Evolutionary conservation across 92 coral and sea anemone genomes (phyloP).

Genomic region (Scolanthus callimorphus): DNA sequence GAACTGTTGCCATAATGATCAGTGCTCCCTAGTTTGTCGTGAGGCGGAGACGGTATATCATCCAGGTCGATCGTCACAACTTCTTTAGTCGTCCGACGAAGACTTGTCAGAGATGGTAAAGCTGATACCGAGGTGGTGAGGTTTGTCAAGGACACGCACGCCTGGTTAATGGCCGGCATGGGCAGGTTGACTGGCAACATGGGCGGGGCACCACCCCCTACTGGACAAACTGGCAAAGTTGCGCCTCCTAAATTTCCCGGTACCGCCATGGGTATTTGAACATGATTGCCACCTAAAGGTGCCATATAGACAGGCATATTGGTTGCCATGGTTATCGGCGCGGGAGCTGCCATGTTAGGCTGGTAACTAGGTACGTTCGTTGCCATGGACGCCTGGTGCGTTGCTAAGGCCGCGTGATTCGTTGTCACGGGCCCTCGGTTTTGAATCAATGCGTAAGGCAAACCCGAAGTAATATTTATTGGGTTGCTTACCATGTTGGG

Average conservation of each 20-base stretch:
- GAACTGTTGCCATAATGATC: neutral
- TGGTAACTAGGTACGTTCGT: neutral
- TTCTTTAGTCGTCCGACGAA: neutral
- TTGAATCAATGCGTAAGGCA: slow-evolving; percentile 9
- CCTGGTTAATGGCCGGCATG: neutral
- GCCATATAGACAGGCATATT: neutral
- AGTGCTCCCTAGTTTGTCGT: neutral
- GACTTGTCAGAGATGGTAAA: neutral
- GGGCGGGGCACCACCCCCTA: neutral
- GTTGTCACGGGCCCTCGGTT: neutral
- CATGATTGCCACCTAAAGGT: neutral
- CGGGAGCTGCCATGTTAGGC: neutral
- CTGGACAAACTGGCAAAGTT: neutral
- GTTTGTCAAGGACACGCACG: neutral
- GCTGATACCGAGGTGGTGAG: neutral
- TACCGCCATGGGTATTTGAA: neutral
- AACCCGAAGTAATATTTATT: neutral
- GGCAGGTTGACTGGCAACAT: neutral
- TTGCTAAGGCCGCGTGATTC: too few species aligned
- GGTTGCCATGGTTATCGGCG: neutral
- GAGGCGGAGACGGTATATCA: slow-evolving; percentile 57
- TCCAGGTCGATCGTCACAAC: slow-evolving; percentile 64
- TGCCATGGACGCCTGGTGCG: slow-evolving; percentile 4
- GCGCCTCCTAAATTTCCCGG: neutral
- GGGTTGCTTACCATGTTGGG: slow-evolving; percentile 1